Evolutionary conservation across 1,140 invertebrate genomes (phyloP).

Genomic region (Drosophila tani): DNA sequence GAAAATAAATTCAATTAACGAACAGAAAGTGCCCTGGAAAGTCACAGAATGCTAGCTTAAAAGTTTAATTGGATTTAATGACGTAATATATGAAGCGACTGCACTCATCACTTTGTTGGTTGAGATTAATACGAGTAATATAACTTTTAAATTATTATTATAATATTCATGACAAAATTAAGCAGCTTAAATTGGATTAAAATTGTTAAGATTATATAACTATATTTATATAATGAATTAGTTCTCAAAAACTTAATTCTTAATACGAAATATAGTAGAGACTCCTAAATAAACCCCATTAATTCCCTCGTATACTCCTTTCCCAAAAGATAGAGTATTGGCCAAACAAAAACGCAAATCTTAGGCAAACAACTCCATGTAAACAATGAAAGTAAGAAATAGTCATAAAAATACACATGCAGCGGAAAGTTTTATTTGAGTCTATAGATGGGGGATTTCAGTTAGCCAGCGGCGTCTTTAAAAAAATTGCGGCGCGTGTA

Average conservation of each 20-base stretch:
- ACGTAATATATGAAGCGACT: background rate
- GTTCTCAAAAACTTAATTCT: no score
- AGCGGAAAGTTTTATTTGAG: constrained; percentile 58
- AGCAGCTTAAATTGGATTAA: no score
- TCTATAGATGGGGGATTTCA: constrained; percentile 26
- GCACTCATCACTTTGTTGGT: no score
- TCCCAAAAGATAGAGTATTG: constrained; percentile 8
- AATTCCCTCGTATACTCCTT: background rate
- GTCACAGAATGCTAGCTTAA: background rate
- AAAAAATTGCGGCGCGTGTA: constrained; percentile 62
- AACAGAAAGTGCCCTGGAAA: constrained; percentile 5
- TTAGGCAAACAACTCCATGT: constrained; percentile 37
- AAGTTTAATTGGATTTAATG: background rate
- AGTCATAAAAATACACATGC: constrained; percentile 47
- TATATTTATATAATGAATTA: no score
- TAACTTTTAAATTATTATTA: no score
- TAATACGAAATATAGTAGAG: background rate
- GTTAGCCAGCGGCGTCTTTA: constrained; percentile 26
- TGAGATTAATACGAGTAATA: no score
- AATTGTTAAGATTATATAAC: no score
- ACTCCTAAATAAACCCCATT: background rate
- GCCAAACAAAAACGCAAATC: constrained; percentile 35
- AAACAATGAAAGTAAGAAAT: constrained; percentile 46
- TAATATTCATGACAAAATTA: no score
- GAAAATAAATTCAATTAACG: background rate